Evolutionary conservation across 1,140 invertebrate genomes (phyloP).

Genomic region (Aphaenogaster rudis): DNA sequence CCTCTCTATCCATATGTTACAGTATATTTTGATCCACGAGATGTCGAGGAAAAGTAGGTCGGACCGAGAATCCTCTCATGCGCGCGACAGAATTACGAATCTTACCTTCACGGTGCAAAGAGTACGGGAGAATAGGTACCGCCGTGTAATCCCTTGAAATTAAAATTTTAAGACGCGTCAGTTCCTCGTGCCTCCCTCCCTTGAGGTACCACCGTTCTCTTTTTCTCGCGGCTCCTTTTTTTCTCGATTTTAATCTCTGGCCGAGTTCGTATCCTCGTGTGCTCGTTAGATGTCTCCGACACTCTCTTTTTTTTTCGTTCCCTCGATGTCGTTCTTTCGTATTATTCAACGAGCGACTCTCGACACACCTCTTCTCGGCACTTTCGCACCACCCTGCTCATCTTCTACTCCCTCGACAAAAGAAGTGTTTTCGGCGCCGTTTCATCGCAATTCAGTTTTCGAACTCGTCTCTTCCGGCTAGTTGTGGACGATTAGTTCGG

Average conservation of each 20-base stretch:
- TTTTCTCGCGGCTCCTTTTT: background rate
- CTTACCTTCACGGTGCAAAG: background rate
- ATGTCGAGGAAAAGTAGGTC: slow-evolving; percentile 40
- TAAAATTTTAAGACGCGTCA: slow-evolving; percentile 60
- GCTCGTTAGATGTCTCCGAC: slow-evolving; percentile 41
- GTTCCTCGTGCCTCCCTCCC: background rate
- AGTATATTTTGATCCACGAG: slow-evolving; percentile 21
- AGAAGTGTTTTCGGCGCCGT: background rate
- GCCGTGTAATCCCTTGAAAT: slow-evolving; percentile 46
- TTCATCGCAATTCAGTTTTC: background rate
- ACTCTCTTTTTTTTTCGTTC: slow-evolving; percentile 9
- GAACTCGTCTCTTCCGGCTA: background rate
- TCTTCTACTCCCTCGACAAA: background rate
- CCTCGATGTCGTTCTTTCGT: slow-evolving; percentile 36
- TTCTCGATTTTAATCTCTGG: slow-evolving; percentile 29
- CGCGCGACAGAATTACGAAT: slow-evolving; percentile 41
- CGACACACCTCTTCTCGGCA: background rate
- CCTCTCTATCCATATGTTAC: background rate
- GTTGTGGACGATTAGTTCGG: background rate
- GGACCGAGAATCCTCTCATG: background rate
- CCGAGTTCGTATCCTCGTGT: slow-evolving; percentile 7
- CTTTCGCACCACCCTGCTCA: background rate
- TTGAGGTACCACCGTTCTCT: background rate
- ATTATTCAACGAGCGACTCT: slow-evolving; percentile 27
- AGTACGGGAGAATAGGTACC: slow-evolving; percentile 17